Base-by-base conservation (phyloP, 2,888 invertebrate species). In the Hypomecis atomaria region DNA sequence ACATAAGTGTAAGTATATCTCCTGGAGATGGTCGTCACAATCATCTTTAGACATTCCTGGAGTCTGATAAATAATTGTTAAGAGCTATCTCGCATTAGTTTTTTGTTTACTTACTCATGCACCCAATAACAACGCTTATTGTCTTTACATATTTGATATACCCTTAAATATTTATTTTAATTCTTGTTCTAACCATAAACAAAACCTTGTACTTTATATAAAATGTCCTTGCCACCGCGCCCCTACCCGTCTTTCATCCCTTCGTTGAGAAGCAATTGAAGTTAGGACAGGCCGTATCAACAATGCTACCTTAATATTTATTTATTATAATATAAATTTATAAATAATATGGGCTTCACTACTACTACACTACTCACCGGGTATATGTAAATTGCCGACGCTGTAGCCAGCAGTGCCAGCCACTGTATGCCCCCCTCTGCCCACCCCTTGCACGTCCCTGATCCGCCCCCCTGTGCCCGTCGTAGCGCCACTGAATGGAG, bases 371-470 rank as follows among this genome's bases (percentile, higher is more conserved):
- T 36, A 8, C 40, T 56, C 2, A 96, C 97, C 98, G 81, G 98
- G 97, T 81, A 99, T 97, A 69, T 95, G 94, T 23, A 99, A 93
- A 85, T 98, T 98, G 49, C 99, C 99, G 61, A 99, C 98, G 67
- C 97, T 97, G 88, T 99, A 99, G 1, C 99, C 99, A 13, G 98
- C 99, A 1, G 99, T 98, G 4, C 98, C 99, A 37, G 98, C 99
- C 70, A 99, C 97, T 0, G 98, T 97, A 79, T 98, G 95, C 2
- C 98, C 98, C 6, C 99, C 99, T 66, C 98, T 93, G 1, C 99
- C 99, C 5, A 99, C 98, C 10, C 96, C 97, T 86, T 99, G 98
- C 0, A 99, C 97, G 88, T 99, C 99, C 66, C 99, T 93, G 62
- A 99, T 96, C 47, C 99, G 94, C 0, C 99, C 99, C 0, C 99